Conservation (phyloP, 2,888 invertebrate genomes). For the Uropetala carovei region DNA sequence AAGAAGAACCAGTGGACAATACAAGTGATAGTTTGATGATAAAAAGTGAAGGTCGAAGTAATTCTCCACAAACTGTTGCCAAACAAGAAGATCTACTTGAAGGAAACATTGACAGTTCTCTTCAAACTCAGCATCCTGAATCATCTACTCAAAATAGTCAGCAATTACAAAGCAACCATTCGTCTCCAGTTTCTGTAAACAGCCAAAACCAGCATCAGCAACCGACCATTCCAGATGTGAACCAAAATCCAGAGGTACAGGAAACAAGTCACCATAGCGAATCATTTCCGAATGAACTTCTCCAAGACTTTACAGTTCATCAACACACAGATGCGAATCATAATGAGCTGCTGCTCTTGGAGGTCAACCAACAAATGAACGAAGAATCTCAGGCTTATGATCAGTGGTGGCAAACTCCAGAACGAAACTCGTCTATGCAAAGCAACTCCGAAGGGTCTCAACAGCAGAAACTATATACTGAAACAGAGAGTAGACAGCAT, state of each 20-base stretch:
- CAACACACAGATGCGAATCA: constrained; percentile 49
- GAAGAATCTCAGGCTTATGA: constrained; percentile 30
- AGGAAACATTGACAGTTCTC: neutral
- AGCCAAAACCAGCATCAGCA: neutral
- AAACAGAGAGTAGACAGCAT: neutral
- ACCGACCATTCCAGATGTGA: constrained; percentile 16
- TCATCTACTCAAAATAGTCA: neutral
- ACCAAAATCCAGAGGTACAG: neutral
- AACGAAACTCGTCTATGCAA: neutral
- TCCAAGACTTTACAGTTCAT: constrained; percentile 31
- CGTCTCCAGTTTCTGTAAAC: neutral
- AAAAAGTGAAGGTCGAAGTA: neutral
- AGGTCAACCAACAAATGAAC: constrained; percentile 43
- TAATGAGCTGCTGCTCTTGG: constrained; percentile 38
- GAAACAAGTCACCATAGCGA: neutral
- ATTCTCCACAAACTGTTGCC: constrained; percentile 14
- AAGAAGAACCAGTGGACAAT: neutral
- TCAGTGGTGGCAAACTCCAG: constrained; percentile 45
- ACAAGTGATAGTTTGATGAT: neutral
- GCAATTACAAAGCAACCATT: neutral
- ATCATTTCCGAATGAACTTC: neutral
- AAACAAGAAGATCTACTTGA: neutral
- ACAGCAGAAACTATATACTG: neutral
- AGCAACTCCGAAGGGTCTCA: constrained; percentile 8
- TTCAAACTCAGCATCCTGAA: neutral